These are phyloP conservation scores for Dicrostonyx torquatus DNA, from an alignment of 2,797 vertebrate species.

Conservation along the genomic window DNA sequence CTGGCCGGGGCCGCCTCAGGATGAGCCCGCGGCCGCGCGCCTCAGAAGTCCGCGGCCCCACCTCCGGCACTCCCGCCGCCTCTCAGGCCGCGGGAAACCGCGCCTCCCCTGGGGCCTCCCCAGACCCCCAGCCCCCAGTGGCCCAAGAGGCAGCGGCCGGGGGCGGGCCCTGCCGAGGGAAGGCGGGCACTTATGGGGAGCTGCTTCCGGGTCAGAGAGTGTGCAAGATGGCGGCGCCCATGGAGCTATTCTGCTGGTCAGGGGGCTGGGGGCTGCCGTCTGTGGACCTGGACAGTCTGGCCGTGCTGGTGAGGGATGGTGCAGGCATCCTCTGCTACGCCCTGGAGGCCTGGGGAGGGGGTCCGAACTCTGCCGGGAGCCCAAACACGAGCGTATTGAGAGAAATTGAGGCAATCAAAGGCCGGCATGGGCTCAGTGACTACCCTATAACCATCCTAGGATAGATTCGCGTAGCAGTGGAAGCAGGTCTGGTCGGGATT, in stretches of 20 bases:
- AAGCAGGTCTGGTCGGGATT: background rate
- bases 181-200: background rate
- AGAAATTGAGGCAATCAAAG: slow-evolving; percentile 59
- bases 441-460: background rate
- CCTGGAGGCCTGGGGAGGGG: slow-evolving; percentile 45
- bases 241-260: slow-evolving; percentile 96
- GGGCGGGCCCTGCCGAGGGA: background rate
- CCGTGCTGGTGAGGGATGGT: slow-evolving; percentile 91
- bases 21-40: background rate
- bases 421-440: background rate
- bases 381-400: background rate
- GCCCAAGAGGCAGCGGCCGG: accelerated
- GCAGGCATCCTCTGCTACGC: slow-evolving; percentile 8
- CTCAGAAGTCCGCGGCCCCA: background rate
- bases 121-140: accelerated
- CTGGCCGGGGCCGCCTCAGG: background rate
- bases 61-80: background rate
- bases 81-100: accelerated
- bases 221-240: slow-evolving; percentile 94
- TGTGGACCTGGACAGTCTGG: slow-evolving; percentile 93
- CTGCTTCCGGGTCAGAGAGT: slow-evolving; percentile 83
- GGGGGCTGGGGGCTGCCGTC: slow-evolving; percentile 96
- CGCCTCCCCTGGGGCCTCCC: background rate
- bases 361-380: background rate
- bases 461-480: background rate